Conservation (phyloP, 2,888 invertebrate species). For the Yponomeuta sedellus region DNA sequence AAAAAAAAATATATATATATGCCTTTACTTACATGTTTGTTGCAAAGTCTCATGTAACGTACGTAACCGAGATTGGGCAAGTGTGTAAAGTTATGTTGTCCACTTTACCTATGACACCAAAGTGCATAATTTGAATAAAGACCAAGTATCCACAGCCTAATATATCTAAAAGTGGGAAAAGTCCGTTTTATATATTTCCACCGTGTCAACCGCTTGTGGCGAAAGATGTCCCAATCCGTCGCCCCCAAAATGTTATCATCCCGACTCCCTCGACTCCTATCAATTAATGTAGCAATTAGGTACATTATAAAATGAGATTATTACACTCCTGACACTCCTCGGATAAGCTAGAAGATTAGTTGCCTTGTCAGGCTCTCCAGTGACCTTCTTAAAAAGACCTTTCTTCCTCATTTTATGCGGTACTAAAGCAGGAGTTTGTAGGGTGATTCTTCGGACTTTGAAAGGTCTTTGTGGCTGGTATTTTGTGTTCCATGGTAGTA, state of each 20-base stretch:
- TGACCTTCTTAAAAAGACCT: neutral
- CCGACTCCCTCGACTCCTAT: neutral
- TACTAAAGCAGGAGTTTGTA: neutral
- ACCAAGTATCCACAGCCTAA: too few relatives aligned
- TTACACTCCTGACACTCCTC: neutral
- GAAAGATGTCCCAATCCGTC: neutral
- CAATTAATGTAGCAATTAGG: constrained; percentile 11
- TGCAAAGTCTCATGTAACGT: too few relatives aligned
- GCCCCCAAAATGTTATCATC: neutral
- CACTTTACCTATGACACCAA: too few relatives aligned
- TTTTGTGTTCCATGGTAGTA: neutral
- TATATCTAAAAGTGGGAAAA: too few relatives aligned
- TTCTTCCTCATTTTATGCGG: neutral
- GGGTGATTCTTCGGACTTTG: neutral
- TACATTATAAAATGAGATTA: constrained; percentile 13
- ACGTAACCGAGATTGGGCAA: too few relatives aligned
- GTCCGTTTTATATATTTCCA: too few relatives aligned
- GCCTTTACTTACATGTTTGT: too few relatives aligned
- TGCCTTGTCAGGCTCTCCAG: neutral
- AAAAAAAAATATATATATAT: too few relatives aligned
- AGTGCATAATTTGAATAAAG: too few relatives aligned
- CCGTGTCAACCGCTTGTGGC: too few relatives aligned
- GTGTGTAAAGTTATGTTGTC: too few relatives aligned
- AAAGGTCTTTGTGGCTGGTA: neutral
- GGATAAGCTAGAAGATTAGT: constrained; percentile 5